Evolutionary conservation across 2,797 vertebrate genomes (phyloP), one percentile per base, ranked within the genome.

Genomic region (Anabacerthia variegaticeps): DNA sequence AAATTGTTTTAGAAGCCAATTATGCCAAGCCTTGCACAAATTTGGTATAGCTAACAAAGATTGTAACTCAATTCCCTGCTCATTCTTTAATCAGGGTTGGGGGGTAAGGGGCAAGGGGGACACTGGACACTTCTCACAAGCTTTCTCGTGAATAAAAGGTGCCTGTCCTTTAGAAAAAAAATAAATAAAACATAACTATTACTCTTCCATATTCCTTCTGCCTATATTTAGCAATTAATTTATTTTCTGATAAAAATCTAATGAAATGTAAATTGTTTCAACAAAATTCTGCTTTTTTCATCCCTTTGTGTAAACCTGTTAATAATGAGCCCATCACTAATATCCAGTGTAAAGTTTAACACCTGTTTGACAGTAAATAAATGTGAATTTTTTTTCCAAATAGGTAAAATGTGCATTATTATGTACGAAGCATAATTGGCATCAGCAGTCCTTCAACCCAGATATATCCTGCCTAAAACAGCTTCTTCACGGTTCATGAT

Each of bases 361-460:
- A 99, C 99, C 98, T 99, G 99, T 99, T 99, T 99, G 99, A 99
- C 98, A 99, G 99, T 99, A 99, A 99, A 99, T 99, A 99, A 99
- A 99, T 99, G 99, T 99, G 99, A 99, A 98, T 98, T 98, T 99
- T 99, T 99, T 99, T 99, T 99, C 98, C 98, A 98, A 99, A 98
- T 97, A 98, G 98, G 95, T 95, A 98, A 97, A 86, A 97, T 77
- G 98, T 97, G 97, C 96, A 97, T 97, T 98, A 92, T 97, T 96
- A 97, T 97, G 93, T 98, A 97, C 71, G 3, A 94, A 92, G 84
- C 67, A 80, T 91, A 96, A 97, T 95, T 97, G 93, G 93, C 92
- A 96, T 96, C 92, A 95, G 75, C 72, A 88, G 59, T 86, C 78
- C 81, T 92, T 97, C 21, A 1, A 77, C 72, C 88, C 75, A 87